A percentile compares a stretch with the other conserved stretches of the same genome.
These are phyloP conservation scores for Chymomyza costata DNA, from an alignment of 1,140 invertebrate genomes.

Conservation along the genomic window DNA sequence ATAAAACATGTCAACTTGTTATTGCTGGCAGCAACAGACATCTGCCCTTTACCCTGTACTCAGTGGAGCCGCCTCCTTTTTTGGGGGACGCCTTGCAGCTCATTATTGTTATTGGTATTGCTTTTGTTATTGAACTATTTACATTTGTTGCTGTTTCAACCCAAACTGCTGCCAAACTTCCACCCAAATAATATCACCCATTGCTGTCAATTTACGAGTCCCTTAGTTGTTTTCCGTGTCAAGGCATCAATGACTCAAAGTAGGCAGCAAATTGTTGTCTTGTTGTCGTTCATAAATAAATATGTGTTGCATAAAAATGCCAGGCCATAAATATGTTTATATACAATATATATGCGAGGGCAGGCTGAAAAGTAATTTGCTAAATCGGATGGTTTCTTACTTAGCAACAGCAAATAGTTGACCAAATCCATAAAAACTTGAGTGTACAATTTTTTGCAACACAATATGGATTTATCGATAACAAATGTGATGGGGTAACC, in stretches of 20 bases:
- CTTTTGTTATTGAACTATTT: constrained; percentile 72
- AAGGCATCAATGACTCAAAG: constrained; percentile 54
- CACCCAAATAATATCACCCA: too few species aligned
- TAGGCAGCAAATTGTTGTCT: constrained; percentile 64
- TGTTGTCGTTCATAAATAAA: constrained; percentile 70
- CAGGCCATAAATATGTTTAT: constrained; percentile 57
- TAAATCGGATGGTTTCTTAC: too few species aligned
- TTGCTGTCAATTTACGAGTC: constrained; percentile 57
- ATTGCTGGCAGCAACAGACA: constrained; percentile 50
- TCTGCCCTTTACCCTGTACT: constrained; percentile 26
- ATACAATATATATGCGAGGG: too few species aligned
- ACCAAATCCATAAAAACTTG: too few species aligned
- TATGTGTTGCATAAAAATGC: constrained; percentile 62
- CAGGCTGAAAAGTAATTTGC: too few species aligned
- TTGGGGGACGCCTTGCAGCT: constrained; percentile 22
- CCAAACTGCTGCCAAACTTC: too few species aligned
- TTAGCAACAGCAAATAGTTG: too few species aligned
- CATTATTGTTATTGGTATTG: constrained; percentile 44
- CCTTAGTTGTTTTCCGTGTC: constrained; percentile 2
- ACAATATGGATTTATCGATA: too few species aligned
- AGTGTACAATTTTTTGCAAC: too few species aligned
- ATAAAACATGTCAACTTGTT: constrained; percentile 72
- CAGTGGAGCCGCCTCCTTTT: not conserved
- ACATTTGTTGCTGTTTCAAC: constrained; percentile 72
- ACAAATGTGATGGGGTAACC: too few species aligned